Conservation (phyloP, 2,113 vertebrate genomes). For the Piaya cayana region DNA sequence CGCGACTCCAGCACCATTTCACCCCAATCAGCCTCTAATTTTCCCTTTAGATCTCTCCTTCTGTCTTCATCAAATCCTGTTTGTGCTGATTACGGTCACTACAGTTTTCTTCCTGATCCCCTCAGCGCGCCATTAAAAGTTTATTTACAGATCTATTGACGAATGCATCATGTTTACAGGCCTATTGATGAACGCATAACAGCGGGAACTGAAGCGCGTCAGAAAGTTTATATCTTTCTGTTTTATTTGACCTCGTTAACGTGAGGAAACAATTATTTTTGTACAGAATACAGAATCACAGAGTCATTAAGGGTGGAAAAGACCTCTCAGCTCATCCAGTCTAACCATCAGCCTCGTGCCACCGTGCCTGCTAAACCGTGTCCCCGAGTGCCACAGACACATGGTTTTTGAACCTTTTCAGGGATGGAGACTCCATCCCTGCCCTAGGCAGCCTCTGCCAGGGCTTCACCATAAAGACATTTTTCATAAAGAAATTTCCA, state of each 20-base stretch:
- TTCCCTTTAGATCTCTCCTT: neutral
- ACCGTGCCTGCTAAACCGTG: too few species aligned
- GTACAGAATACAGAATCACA: neutral
- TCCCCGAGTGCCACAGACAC: too few species aligned
- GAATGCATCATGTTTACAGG: constrained; percentile 18
- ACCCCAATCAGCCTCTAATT: neutral
- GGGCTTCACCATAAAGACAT: too few species aligned
- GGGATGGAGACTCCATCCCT: too few species aligned
- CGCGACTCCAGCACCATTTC: neutral
- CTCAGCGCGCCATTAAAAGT: neutral
- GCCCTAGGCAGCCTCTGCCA: too few species aligned
- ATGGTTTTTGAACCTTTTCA: too few species aligned
- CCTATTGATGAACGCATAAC: constrained; percentile 47
- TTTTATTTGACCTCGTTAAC: constrained; percentile 28
- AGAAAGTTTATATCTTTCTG: constrained; percentile 20
- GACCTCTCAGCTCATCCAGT: too few species aligned
- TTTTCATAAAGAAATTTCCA: too few species aligned
- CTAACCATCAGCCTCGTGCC: too few species aligned
- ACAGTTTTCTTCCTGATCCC: neutral
- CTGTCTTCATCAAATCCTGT: neutral
- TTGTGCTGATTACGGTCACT: neutral
- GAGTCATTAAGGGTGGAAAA: too few species aligned
- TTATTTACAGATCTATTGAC: constrained; percentile 43
- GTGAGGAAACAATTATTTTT: constrained; percentile 49
- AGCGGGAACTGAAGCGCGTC: neutral